Evolutionary conservation across 1,140 invertebrate species (phyloP), one percentile per base, ranked within the genome.

Genomic region (Zaprionus capensis): DNA sequence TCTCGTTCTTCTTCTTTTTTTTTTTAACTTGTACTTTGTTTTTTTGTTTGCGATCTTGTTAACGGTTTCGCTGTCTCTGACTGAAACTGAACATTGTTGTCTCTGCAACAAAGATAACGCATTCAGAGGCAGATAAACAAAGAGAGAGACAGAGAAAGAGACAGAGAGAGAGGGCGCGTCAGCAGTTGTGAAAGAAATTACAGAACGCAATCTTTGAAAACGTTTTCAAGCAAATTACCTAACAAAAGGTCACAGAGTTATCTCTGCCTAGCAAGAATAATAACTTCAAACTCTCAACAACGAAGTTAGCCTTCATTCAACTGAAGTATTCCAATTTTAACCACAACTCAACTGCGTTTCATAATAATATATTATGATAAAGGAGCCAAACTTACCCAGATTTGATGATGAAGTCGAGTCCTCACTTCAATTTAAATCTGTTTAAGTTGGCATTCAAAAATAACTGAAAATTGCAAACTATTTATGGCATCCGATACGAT

Each of bases 41-140:
- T 69, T 11, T 59, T 53, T 53, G 56, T 74, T 74, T 69, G 71
- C 71, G n/a, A 57, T 68, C 71, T 61, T 62, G 58, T 49, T 66
- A 62, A 31, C 64, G n/a, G 46, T 59, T 46, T 44, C n/a, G 38
- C 51, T 62, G 62, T 44, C 57, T 78, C 46, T 49, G 4, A 59
- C 46, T 38, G 22, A 66, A 70, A 76, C 62, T 44, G 44, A 55
- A 76, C 72, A 71, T 55, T 68, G 65, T 68, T 15, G 17, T 20
- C 66, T 59, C 62, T 58, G 57, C 64, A 79, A 86, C 83, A 86
- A 80, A 88, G 83, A 86, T 86, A 86, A 88, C 53, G 67, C 77
- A 86, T 80, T 87, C 68, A 71, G 61, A n/a, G 41, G 41, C 15
- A 46, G 41, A n/a, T 17, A 46, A 15, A 46, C 6, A 17, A 1